Evolutionary conservation across 1,140 invertebrate species (phyloP), one percentile per base, ranked within the genome.

Genomic region (Bombus huntii): DNA sequence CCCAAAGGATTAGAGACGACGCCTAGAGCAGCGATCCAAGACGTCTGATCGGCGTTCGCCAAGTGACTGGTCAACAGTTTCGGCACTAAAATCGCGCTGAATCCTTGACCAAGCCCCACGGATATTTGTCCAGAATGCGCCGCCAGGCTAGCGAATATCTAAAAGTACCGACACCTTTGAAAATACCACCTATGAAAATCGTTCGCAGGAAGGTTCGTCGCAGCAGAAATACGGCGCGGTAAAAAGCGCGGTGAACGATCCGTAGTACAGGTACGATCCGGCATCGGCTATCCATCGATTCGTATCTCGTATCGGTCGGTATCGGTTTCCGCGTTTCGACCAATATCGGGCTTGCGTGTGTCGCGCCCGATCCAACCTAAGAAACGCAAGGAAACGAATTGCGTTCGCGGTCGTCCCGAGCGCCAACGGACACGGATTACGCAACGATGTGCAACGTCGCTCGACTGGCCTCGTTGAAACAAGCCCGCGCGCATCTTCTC

Each of bases 41-140:
- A 97, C 28, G 95, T 96, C 93, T 97, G 96, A 39, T 95, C 95
- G 13, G 96, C 95, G 53, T 97, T 95, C 12, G 95, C 94, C 25
- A 96, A 96, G 31, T 95, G 93, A 22, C 95, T 93, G 42, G 95
- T 95, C 8, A 95, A 91, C 47, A 97, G 96, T 93, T 97, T 97
- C 34, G 97, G 97, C 79, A 97, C 92, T 85, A 97, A 95, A 39
- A 97, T 96, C 1, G 97, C 97, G 75, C 97, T 97, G 95, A 97
- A 97, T 59, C 97, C 97, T 92, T 97, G 97, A 44, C 96, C 97
- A 87, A 97, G 96, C 3, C 97, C 97, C 39, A 97, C 97, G 37
- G 97, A 97, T 90, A 97, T 97, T 89, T 97, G 97, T 83, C 97
- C 97, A 0, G 96, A 97, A 91, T 97, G 97, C 5, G 97, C 97